These are phyloP conservation scores for Heterodera schachtii DNA, from an alignment of 1,140 invertebrate genomes.

Conservation along the genomic window DNA sequence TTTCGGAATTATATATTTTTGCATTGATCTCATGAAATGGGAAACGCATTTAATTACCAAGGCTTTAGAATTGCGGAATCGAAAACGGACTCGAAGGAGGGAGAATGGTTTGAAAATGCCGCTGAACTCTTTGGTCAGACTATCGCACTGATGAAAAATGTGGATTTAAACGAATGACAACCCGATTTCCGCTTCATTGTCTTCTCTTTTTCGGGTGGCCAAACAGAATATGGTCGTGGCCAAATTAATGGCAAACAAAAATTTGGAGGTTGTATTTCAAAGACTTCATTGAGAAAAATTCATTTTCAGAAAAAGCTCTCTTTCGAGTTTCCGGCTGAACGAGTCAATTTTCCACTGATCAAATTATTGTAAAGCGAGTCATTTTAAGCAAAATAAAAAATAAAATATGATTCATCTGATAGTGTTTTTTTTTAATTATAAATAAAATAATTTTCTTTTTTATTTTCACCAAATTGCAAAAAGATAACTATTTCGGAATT, in stretches of 20 bases:
- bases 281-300: background rate
- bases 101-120: slow-evolving; percentile 9
- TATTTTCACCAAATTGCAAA: no score
- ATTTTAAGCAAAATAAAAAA: background rate
- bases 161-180: background rate
- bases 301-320: slow-evolving; percentile 37
- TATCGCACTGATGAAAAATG: background rate
- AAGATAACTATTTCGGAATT: no score
- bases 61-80: slow-evolving; percentile 9
- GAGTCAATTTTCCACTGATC: slow-evolving; percentile 18
- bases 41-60: no score
- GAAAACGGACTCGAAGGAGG: background rate
- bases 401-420: no score
- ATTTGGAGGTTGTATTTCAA: background rate
- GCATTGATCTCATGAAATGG: no score
- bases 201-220: background rate
- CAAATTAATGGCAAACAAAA: slow-evolving; percentile 14
- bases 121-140: slow-evolving; percentile 2
- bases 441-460: no score
- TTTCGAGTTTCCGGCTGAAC: slow-evolving; percentile 25
- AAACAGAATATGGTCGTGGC: slow-evolving; percentile 24
- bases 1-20: no score
- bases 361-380: slow-evolving; percentile 27
- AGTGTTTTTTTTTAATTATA: no score
- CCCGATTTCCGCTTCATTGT: background rate